Percentiles rank a stretch among this genome's conserved stretches.
Evolutionary conservation across 2,888 invertebrate species (phyloP).

Genomic region (Synanthedon vespiformis): DNA sequence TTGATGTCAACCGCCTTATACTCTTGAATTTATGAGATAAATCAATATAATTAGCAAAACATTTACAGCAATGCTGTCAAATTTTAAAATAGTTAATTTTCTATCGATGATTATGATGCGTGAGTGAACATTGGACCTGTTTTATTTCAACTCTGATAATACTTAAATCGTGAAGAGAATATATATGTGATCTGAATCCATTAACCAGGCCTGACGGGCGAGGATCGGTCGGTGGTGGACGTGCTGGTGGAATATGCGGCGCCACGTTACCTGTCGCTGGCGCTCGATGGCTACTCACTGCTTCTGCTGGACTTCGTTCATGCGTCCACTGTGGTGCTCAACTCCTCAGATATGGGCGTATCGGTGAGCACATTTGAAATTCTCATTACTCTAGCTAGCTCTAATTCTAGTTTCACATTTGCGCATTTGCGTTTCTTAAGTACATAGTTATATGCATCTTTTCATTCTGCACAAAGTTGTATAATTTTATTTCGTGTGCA

Average conservation of each 20-base stretch:
- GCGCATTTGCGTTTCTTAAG: background rate
- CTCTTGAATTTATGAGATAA: too few relatives aligned
- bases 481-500: constrained; percentile 18
- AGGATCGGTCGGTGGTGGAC: constrained; percentile 82
- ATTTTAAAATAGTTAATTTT: too few relatives aligned
- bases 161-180: constrained; percentile 4
- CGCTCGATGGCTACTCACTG: constrained; percentile 89
- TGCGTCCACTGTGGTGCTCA: constrained; percentile 88
- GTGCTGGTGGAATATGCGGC: constrained; percentile 86
- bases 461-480: too few relatives aligned
- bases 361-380: constrained; percentile 30
- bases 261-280: constrained; percentile 85
- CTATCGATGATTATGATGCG: too few relatives aligned
- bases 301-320: constrained; percentile 90
- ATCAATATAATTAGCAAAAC: too few relatives aligned
- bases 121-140: constrained; percentile 1
- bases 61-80: too few relatives aligned
- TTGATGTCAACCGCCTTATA: too few relatives aligned
- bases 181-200: constrained; percentile 2
- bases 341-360: constrained; percentile 79
- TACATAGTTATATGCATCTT: background rate
- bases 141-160: background rate
- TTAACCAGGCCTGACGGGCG: constrained; percentile 70
- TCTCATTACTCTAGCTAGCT: too few relatives aligned
- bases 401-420: too few relatives aligned